A percentile compares a stretch with the other conserved stretches of the same genome.
Evolutionary conservation across 1,140 invertebrate genomes (phyloP).

Genomic region (Pseudomyrmex flavicornis): DNA sequence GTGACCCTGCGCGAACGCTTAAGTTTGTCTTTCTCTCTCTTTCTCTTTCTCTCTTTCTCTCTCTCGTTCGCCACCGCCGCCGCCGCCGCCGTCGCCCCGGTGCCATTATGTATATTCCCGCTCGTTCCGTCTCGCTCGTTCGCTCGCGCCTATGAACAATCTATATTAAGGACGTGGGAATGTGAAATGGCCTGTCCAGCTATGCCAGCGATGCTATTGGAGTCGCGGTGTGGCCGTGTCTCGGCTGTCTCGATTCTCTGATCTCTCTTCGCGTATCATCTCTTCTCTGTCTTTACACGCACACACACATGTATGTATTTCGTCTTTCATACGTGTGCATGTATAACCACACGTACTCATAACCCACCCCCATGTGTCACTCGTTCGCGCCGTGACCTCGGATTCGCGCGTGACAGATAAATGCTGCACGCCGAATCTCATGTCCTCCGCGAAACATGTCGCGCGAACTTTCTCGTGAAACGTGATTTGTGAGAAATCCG

Average conservation of each 20-base stretch:
- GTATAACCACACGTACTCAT: slow-evolving; percentile 6
- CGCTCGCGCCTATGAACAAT: slow-evolving; percentile 75
- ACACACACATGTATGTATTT: neutral
- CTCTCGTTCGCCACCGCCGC: neutral
- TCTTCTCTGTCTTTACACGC: neutral
- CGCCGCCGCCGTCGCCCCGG: slow-evolving; percentile 12
- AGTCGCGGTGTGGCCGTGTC: slow-evolving; percentile 70
- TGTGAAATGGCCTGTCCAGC: slow-evolving; percentile 79
- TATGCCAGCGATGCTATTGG: slow-evolving; percentile 64
- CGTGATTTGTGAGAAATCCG: slow-evolving; percentile 50
- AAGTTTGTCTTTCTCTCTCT: slow-evolving; percentile 18
- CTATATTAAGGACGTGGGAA: slow-evolving; percentile 81
- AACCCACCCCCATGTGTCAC: slow-evolving; percentile 45
- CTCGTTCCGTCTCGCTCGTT: slow-evolving; percentile 51
- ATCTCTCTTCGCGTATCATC: slow-evolving; percentile 14
- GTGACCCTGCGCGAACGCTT: slow-evolving; percentile 20
- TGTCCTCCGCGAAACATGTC: slow-evolving; percentile 28
- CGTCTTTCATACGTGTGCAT: too few relatives aligned
- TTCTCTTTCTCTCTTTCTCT: slow-evolving; percentile 14
- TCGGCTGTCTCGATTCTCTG: slow-evolving; percentile 48
- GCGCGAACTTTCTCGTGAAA: slow-evolving; percentile 51
- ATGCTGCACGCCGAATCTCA: slow-evolving; percentile 54
- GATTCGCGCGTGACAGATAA: slow-evolving; percentile 53
- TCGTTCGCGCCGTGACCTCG: slow-evolving; percentile 49
- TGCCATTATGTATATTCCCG: slow-evolving; percentile 58